A percentile compares a stretch with the other conserved stretches of the same genome.
Evolutionary conservation across 2,888 invertebrate species (phyloP).

Genomic region (Ochropleura leucogaster): DNA sequence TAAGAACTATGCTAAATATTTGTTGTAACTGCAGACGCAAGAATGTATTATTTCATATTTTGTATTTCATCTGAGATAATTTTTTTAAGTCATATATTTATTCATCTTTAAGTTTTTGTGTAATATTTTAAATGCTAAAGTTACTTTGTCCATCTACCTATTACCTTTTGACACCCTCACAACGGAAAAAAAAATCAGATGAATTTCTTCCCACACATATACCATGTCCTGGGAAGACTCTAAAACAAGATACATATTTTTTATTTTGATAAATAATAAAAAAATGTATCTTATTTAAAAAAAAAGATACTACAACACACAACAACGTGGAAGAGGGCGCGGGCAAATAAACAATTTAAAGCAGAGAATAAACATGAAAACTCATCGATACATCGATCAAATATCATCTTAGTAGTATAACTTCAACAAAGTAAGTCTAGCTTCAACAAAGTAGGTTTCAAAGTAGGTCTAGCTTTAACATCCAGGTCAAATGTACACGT

Average conservation of each 20-base stretch:
- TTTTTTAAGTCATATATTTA: background rate
- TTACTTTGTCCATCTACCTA: background rate
- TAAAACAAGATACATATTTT: background rate
- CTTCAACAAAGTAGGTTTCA: slow-evolving; percentile 1
- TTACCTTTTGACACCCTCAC: background rate
- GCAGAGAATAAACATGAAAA: background rate
- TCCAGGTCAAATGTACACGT: slow-evolving; percentile 75
- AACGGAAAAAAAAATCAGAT: background rate
- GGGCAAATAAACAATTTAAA: background rate
- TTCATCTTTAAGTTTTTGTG: background rate
- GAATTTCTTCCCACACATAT: background rate
- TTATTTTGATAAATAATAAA: background rate
- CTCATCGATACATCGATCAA: no score
- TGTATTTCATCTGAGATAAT: background rate
- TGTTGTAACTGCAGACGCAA: background rate
- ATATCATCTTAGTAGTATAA: background rate
- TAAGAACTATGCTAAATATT: background rate
- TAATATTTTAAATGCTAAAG: background rate
- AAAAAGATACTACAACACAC: background rate
- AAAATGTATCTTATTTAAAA: no score
- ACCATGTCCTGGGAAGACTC: background rate
- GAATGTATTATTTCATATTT: background rate
- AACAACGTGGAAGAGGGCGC: background rate
- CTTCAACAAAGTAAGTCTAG: background rate
- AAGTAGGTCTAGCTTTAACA: slow-evolving; percentile 67